Conservation (phyloP, 2,888 invertebrate species). For the Pheosia gnoma region DNA sequence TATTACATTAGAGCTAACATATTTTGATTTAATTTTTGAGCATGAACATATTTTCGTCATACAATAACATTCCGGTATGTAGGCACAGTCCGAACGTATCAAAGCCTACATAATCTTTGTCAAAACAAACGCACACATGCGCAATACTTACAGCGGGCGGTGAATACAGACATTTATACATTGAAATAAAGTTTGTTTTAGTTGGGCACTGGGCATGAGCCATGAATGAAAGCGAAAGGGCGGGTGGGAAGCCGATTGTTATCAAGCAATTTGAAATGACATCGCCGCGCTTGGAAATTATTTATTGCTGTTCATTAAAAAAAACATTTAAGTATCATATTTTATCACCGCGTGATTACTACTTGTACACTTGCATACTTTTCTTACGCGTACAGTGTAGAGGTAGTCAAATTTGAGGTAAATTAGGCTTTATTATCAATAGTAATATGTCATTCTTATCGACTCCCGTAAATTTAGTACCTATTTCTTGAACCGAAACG, state of each 20-base stretch:
- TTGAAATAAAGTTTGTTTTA: slow-evolving; percentile 83
- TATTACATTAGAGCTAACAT: no score
- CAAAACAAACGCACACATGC: slow-evolving; percentile 67
- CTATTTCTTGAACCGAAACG: no score
- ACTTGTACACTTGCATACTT: no score
- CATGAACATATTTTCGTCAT: not conserved
- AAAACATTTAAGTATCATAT: slow-evolving; percentile 31
- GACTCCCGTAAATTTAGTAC: no score
- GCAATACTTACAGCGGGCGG: slow-evolving; percentile 44
- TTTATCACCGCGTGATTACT: slow-evolving; percentile 32
- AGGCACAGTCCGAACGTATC: not conserved
- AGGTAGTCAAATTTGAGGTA: no score
- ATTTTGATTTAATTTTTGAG: not conserved
- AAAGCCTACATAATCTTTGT: slow-evolving; percentile 51
- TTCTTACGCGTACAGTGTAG: no score
- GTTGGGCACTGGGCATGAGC: slow-evolving; percentile 79
- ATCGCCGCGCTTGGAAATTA: slow-evolving; percentile 31
- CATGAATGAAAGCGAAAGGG: slow-evolving; percentile 81
- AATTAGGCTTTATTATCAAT: no score
- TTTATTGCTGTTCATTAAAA: slow-evolving; percentile 24
- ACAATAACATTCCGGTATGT: not conserved
- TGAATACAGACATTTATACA: slow-evolving; percentile 74
- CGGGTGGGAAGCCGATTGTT: slow-evolving; percentile 54
- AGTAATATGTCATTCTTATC: no score
- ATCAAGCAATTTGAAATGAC: slow-evolving; percentile 56